These are phyloP conservation scores for Candoia aspera DNA, from an alignment of 2,113 vertebrate species.

Conservation along the genomic window DNA sequence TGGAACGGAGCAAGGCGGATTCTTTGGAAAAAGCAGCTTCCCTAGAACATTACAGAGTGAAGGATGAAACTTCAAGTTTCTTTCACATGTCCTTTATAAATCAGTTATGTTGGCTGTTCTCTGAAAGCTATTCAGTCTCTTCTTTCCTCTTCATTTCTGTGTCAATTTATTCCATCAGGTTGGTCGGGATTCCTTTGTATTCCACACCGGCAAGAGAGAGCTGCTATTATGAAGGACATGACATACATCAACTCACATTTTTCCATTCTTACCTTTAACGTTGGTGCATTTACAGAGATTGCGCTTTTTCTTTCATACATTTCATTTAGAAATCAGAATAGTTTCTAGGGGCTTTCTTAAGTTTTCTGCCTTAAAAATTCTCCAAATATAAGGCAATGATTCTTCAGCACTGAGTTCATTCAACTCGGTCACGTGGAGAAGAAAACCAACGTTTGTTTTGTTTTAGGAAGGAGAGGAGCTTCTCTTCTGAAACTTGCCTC, in stretches of 20 bases:
- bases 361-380: neutral
- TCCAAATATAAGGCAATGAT: neutral
- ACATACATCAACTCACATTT: neutral
- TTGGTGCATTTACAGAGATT: neutral
- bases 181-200: neutral
- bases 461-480: neutral
- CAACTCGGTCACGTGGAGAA: neutral
- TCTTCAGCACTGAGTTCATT: neutral
- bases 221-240: neutral
- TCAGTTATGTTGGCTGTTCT: conserved; percentile 1
- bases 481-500: neutral
- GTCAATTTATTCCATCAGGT: neutral
- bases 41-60: conserved; percentile 8
- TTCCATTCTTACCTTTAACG: conserved; percentile 12
- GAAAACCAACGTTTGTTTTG: neutral
- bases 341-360: neutral
- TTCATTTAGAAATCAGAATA: neutral
- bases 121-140: conserved; percentile 2
- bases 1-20: conserved; percentile 19
- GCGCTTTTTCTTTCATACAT: neutral
- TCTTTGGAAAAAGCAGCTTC: neutral
- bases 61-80: neutral
- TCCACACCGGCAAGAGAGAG: neutral
- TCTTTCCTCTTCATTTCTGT: neutral
- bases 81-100: conserved; percentile 5